A percentile compares a stretch with the other conserved stretches of the same genome.
Evolutionary conservation across 2,797 vertebrate species (phyloP).

Genomic region (Podarcis siculus): DNA sequence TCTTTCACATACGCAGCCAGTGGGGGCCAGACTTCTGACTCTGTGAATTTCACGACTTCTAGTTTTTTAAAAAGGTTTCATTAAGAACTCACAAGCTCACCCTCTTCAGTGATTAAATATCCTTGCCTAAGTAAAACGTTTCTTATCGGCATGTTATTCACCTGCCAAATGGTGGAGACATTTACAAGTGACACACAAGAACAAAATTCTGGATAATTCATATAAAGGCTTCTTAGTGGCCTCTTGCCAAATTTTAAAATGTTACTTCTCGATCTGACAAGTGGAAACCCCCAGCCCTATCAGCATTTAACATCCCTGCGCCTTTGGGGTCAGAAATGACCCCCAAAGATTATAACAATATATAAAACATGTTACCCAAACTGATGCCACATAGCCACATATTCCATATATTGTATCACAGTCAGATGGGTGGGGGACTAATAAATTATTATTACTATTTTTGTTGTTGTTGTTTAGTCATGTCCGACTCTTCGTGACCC

Average conservation of each 20-base stretch:
- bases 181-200: slow-evolving; percentile 11
- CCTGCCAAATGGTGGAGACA: neutral
- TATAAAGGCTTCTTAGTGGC: neutral
- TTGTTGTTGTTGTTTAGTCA: no score
- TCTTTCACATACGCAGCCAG: slow-evolving; percentile 6
- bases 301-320: neutral
- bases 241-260: slow-evolving; percentile 5
- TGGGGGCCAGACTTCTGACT: neutral
- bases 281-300: neutral
- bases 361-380: neutral
- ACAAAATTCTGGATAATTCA: slow-evolving; percentile 3
- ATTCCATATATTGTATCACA: neutral
- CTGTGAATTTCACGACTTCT: slow-evolving; percentile 39
- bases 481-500: no score
- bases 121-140: slow-evolving; percentile 48
- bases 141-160: slow-evolving; percentile 17
- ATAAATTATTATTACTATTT: no score
- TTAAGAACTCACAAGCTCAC: slow-evolving; percentile 37
- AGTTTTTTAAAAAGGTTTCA: slow-evolving; percentile 18
- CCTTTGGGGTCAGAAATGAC: neutral
- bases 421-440: no score
- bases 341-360: neutral
- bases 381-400: neutral
- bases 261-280: neutral
- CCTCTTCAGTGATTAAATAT: slow-evolving; percentile 43